phyloP scores from a whole-genome alignment of 2,888 invertebrate species.

The Clusia tigrina region DNA sequence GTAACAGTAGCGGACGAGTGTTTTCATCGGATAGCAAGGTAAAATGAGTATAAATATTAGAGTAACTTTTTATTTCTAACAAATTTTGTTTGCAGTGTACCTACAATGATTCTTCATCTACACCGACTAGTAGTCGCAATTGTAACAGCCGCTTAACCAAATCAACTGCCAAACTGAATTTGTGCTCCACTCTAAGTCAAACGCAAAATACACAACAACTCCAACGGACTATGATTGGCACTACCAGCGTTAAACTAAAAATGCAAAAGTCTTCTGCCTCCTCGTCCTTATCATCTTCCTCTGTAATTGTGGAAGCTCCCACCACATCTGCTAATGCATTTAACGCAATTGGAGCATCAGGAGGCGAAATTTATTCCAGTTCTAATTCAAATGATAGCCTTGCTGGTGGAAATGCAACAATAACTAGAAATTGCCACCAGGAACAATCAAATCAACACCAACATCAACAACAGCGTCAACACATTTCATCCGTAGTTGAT shows the following conservation, averaged over 20 bases:
- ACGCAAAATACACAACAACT: slow-evolving; percentile 35
- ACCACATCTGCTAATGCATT: slow-evolving; percentile 3
- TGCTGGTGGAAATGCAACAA: not conserved
- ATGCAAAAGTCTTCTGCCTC: slow-evolving; percentile 22
- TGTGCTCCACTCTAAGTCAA: slow-evolving; percentile 55
- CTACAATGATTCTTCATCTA: slow-evolving; percentile 60
- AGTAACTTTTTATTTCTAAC: too few relatives aligned
- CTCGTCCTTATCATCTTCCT: slow-evolving; percentile 16
- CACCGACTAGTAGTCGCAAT: slow-evolving; percentile 63
- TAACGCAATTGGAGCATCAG: slow-evolving; percentile 36
- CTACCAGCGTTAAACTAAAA: slow-evolving; percentile 36
- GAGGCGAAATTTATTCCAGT: slow-evolving; percentile 56
- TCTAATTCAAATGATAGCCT: slow-evolving; percentile 61
- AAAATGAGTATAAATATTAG: slow-evolving; percentile 19
- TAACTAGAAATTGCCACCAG: slow-evolving; percentile 39
- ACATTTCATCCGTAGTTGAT: slow-evolving; percentile 41
- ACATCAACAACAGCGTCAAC: slow-evolving; percentile 32
- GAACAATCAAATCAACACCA: slow-evolving; percentile 40
- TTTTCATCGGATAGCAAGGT: slow-evolving; percentile 62
- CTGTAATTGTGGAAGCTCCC: not conserved
- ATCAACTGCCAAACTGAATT: slow-evolving; percentile 64
- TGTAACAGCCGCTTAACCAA: slow-evolving; percentile 59
- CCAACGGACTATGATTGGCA: slow-evolving; percentile 12
- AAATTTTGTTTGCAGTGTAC: slow-evolving; percentile 50
- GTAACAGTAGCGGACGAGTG: slow-evolving; percentile 51